Evolutionary conservation across 2,113 vertebrate species (phyloP).

Genomic region (Ovibos moschatus): DNA sequence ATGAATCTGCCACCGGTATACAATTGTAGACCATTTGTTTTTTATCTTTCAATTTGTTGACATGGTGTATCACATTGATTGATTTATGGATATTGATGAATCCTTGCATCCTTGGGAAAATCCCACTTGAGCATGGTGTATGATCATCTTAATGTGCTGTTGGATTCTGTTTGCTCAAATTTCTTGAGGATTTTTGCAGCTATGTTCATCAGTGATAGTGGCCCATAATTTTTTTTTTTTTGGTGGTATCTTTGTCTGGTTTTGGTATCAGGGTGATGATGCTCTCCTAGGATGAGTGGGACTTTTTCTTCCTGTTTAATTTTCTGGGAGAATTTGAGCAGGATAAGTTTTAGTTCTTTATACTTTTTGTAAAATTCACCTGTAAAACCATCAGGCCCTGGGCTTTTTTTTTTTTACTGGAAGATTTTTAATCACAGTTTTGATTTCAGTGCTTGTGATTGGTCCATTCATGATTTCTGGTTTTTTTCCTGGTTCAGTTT

Average conservation of each 20-base stretch:
- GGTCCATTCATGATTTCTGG: neutral
- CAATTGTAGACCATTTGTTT: neutral
- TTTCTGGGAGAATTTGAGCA: neutral
- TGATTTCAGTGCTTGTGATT: neutral
- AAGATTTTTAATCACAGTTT: neutral
- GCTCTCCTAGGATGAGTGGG: neutral
- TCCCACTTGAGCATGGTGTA: neutral
- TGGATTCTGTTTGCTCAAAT: neutral
- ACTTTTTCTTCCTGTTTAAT: neutral
- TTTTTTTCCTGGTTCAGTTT: neutral
- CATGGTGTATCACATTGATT: neutral
- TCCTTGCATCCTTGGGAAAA: neutral
- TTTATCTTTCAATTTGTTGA: neutral
- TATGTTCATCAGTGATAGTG: neutral
- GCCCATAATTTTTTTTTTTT: neutral
- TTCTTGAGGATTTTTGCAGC: neutral
- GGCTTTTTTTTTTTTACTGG: neutral
- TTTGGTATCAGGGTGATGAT: neutral
- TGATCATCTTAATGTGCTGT: neutral
- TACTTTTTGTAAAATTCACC: neutral
- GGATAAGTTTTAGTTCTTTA: neutral
- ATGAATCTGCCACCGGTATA: no score
- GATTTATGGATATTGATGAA: neutral
- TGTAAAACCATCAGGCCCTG: neutral
- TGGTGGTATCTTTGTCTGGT: neutral